A percentile compares a stretch with the other conserved stretches of the same genome.
phyloP scores from a whole-genome alignment of 2,797 vertebrate genomes.

The Amblyraja radiata region DNA sequence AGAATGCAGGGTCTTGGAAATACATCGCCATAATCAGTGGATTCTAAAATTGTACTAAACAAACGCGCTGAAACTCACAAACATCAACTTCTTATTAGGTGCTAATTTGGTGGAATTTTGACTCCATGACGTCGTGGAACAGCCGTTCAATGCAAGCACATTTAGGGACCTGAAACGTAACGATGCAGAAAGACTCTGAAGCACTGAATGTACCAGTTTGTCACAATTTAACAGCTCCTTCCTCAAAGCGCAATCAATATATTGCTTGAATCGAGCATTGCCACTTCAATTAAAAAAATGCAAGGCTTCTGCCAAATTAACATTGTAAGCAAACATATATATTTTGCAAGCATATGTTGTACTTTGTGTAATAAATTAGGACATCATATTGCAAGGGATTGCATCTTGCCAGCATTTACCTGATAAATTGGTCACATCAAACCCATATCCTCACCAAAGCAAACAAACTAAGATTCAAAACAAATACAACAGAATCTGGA shows the following conservation, averaged over 20 bases:
- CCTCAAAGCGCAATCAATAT: not conserved
- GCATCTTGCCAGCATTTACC: not conserved
- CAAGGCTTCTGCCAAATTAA: not conserved
- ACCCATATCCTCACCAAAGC: not conserved
- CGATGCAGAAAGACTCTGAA: not conserved
- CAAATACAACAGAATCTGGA: not conserved
- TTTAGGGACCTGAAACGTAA: not conserved
- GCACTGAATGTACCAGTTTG: not conserved
- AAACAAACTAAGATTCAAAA: not conserved
- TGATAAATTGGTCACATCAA: not conserved
- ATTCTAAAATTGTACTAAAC: not conserved
- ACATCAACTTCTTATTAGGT: not conserved
- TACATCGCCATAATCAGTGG: not conserved
- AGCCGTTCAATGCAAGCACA: not conserved
- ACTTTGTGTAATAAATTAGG: not conserved
- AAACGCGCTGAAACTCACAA: not conserved
- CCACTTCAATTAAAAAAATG: not conserved
- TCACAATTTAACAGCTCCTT: not conserved
- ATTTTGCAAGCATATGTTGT: not conserved
- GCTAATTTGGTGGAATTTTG: not conserved
- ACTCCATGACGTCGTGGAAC: not conserved
- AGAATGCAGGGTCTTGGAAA: not conserved
- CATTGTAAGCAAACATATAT: not conserved
- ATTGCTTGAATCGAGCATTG: not conserved
- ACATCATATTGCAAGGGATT: not conserved